phyloP scores from a whole-genome alignment of 2,797 vertebrate genomes.

The Sebastes matsubarae region DNA sequence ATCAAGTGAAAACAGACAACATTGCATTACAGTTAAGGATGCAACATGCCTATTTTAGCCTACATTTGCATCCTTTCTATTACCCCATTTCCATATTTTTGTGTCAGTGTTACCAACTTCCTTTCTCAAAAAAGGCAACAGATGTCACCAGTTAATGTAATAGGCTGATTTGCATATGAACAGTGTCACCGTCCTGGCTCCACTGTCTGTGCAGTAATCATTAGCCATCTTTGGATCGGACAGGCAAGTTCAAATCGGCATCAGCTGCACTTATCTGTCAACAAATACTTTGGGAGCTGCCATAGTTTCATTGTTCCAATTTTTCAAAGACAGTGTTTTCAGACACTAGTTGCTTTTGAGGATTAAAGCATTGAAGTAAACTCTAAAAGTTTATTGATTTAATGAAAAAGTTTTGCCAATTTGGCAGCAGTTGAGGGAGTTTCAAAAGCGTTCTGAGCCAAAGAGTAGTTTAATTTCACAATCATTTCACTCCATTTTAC shows the following conservation, averaged over 20 bases:
- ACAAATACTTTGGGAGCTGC: neutral
- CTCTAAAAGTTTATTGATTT: neutral
- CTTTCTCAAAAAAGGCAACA: neutral
- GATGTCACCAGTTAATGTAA: neutral
- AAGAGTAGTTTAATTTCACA: neutral
- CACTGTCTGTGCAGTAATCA: neutral
- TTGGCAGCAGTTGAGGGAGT: neutral
- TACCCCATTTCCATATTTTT: neutral
- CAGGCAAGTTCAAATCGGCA: neutral
- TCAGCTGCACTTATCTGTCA: neutral
- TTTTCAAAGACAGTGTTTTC: neutral
- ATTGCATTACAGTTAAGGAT: neutral
- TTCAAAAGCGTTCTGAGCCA: neutral
- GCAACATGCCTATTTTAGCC: neutral
- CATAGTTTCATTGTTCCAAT: neutral
- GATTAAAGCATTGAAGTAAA: neutral
- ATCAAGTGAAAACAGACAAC: neutral
- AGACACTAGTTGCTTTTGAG: neutral
- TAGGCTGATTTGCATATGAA: conserved; percentile 11
- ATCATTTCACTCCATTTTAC: neutral
- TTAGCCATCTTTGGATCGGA: neutral
- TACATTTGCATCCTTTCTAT: neutral
- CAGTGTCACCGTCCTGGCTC: neutral
- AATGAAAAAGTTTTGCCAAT: neutral
- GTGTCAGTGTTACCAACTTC: neutral